A percentile compares a stretch with the other conserved stretches of the same genome.
phyloP scores from a whole-genome alignment of 2,888 invertebrate species.

The Lasioglossum oenotherae region DNA sequence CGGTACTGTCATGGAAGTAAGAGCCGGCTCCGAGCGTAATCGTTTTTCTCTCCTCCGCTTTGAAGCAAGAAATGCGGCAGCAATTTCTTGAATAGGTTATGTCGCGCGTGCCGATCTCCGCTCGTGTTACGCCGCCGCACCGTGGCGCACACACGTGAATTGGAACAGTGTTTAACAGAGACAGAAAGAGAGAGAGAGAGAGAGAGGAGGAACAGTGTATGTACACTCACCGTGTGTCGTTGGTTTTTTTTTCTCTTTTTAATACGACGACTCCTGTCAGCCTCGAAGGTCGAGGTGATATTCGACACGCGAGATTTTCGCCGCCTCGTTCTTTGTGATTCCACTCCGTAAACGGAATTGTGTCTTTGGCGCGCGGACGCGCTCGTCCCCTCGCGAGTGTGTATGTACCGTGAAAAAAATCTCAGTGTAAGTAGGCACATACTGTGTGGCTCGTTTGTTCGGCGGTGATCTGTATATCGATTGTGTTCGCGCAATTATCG shows the following conservation, averaged over 20 bases:
- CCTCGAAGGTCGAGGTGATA: slow-evolving; percentile 53
- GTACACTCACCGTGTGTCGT: slow-evolving; percentile 18
- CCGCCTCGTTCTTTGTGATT: slow-evolving; percentile 26
- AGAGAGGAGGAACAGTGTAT: neutral
- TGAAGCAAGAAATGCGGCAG: slow-evolving; percentile 37
- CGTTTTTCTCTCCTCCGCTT: slow-evolving; percentile 37
- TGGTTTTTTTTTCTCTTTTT: slow-evolving; percentile 19
- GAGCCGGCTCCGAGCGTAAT: slow-evolving; percentile 33
- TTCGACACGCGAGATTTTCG: slow-evolving; percentile 25
- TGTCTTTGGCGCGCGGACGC: neutral
- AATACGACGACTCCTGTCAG: slow-evolving; percentile 43
- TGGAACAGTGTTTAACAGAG: neutral
- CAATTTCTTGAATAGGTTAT: slow-evolving; percentile 60
- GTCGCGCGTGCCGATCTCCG: slow-evolving; percentile 57
- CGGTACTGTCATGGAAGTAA: slow-evolving; percentile 35
- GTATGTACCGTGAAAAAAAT: neutral
- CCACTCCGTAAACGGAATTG: slow-evolving; percentile 21
- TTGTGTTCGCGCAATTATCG: slow-evolving; percentile 40
- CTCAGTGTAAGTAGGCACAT: neutral
- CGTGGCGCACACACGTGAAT: slow-evolving; percentile 42
- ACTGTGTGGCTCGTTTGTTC: neutral
- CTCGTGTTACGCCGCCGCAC: slow-evolving; percentile 21
- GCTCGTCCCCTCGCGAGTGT: neutral
- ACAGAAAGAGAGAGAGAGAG: neutral
- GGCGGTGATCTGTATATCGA: slow-evolving; percentile 18